Evolutionary conservation across 1,140 invertebrate genomes (phyloP).

Genomic region (Globodera rostochiensis): DNA sequence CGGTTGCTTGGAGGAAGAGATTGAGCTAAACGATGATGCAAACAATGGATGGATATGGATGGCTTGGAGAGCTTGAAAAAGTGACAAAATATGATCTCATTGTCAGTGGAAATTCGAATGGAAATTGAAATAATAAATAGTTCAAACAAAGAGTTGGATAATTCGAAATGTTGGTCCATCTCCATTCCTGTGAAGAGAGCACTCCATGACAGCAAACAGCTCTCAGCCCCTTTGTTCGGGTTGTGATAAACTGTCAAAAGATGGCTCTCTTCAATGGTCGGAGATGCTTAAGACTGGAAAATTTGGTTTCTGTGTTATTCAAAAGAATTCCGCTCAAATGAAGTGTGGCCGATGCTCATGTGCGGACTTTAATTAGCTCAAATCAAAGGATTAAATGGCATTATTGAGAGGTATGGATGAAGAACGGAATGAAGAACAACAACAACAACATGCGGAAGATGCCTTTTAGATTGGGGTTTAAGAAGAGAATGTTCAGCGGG

Average conservation of each 20-base stretch:
- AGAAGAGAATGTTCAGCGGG: not conserved
- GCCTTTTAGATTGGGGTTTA: not conserved
- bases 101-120: not conserved
- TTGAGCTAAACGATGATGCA: constrained; percentile 7
- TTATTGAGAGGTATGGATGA: not conserved
- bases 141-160: too few species aligned
- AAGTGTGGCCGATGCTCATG: not conserved
- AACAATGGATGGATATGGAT: not conserved
- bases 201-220: constrained; percentile 41
- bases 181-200: constrained; percentile 37
- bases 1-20: constrained; percentile 18
- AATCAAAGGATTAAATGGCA: constrained; percentile 8
- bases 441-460: not conserved
- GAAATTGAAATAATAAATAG: too few species aligned
- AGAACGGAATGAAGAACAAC: not conserved
- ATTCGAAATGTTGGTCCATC: not conserved
- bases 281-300: not conserved
- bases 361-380: not conserved
- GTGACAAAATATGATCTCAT: not conserved
- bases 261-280: constrained; percentile 41
- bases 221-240: not conserved
- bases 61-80: not conserved
- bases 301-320: not conserved
- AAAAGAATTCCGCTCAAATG: not conserved
- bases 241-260: constrained; percentile 39